Conservation (phyloP, 2,888 invertebrate genomes). For the Oligia strigilis region DNA sequence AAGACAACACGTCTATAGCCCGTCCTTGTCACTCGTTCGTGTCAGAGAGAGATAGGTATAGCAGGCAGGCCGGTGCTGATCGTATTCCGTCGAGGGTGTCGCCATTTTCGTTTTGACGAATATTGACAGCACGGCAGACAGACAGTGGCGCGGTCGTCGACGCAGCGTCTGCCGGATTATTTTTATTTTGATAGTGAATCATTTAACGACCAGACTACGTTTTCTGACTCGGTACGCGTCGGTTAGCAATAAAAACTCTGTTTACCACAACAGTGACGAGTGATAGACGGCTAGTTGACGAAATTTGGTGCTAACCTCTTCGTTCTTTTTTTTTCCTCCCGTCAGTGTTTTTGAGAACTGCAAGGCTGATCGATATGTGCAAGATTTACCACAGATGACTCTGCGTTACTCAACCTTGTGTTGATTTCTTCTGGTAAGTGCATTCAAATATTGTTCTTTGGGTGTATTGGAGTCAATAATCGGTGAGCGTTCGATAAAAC, state of each 20-base stretch:
- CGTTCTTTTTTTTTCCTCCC: constrained; percentile 81
- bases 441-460: constrained; percentile 56
- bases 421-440: constrained; percentile 85
- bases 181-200: constrained; percentile 90
- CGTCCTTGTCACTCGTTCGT: constrained; percentile 74
- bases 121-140: constrained; percentile 92
- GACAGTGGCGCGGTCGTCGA: constrained; percentile 89
- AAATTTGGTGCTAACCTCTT: constrained; percentile 89
- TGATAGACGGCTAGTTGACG: constrained; percentile 78
- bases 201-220: constrained; percentile 83
- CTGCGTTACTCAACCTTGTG: constrained; percentile 80
- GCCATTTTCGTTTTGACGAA: constrained; percentile 94
- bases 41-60: constrained; percentile 74
- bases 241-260: constrained; percentile 79
- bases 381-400: constrained; percentile 90
- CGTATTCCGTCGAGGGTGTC: constrained; percentile 92
- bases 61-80: constrained; percentile 85
- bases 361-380: constrained; percentile 90
- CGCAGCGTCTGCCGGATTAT: constrained; percentile 88
- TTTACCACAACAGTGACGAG: constrained; percentile 79
- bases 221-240: constrained; percentile 75
- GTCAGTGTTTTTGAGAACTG: constrained; percentile 89
- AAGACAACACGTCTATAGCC: constrained; percentile 85
- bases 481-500: constrained; percentile 64
- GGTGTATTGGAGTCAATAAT: constrained; percentile 62